Evolutionary conservation across 2,888 invertebrate species (phyloP).

Genomic region (Malachius bipustulatus): DNA sequence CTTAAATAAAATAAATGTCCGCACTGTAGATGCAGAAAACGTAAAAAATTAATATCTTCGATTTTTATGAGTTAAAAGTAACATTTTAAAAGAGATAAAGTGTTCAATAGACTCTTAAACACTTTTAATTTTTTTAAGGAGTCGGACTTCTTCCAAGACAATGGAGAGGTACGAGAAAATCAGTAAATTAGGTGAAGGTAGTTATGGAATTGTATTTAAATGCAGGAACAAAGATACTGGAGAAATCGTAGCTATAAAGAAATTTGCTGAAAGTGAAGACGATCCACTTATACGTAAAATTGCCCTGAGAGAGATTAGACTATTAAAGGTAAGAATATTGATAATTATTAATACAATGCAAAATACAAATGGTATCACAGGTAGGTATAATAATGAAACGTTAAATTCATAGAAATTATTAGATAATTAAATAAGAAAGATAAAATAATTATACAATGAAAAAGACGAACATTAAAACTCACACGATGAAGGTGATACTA

Average conservation of each 20-base stretch:
- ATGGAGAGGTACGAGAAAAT: slow-evolving; percentile 95
- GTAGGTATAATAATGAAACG: no score
- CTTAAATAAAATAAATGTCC: no score
- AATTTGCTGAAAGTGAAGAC: slow-evolving; percentile 94
- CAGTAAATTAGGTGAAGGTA: slow-evolving; percentile 88
- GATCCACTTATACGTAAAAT: slow-evolving; percentile 94
- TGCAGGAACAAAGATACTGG: slow-evolving; percentile 92
- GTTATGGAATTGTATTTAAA: slow-evolving; percentile 92
- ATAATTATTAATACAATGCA: no score
- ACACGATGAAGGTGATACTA: no score
- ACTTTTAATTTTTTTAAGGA: slow-evolving; percentile 41
- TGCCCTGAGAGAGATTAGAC: slow-evolving; percentile 84
- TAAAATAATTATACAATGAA: no score
- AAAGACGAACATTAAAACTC: no score
- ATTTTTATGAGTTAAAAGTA: slow-evolving; percentile 1
- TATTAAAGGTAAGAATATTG: slow-evolving; percentile 64
- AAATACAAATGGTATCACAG: no score
- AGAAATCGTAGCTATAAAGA: slow-evolving; percentile 90
- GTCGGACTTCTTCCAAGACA: slow-evolving; percentile 70
- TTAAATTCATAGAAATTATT: no score
- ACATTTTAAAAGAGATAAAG: neutral
- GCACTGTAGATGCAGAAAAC: no score
- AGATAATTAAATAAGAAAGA: no score
- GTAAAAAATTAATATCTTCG: no score
- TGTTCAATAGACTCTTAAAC: neutral